Percentiles rank a stretch among this genome's conserved stretches.
phyloP scores from a whole-genome alignment of 2,113 vertebrate species.

The Oceanodroma tethys region DNA sequence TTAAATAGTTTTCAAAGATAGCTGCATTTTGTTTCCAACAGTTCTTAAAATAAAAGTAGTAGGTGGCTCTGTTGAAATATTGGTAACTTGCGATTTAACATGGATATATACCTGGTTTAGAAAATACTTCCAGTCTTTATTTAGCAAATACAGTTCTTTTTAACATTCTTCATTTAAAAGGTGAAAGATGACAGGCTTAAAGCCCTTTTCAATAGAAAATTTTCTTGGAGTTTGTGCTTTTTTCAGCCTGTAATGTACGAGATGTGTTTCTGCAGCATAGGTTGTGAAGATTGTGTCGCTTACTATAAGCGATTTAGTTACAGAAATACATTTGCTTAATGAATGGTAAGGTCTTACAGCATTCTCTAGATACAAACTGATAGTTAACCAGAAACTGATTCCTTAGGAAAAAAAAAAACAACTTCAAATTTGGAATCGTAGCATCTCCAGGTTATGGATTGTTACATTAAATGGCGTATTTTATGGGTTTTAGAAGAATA shows the following conservation, averaged over 20 bases:
- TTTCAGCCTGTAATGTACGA: background rate
- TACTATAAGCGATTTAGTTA: background rate
- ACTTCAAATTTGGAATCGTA: background rate
- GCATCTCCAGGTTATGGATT: background rate
- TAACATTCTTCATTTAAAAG: background rate
- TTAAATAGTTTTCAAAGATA: constrained; percentile 20
- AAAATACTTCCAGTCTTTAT: background rate
- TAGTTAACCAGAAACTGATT: background rate
- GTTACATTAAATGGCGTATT: background rate
- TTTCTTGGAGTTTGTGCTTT: background rate
- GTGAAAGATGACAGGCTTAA: background rate
- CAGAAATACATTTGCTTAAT: background rate
- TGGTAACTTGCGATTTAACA: background rate
- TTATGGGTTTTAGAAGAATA: background rate
- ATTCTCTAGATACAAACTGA: background rate
- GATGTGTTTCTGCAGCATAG: background rate
- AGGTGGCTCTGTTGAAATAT: background rate
- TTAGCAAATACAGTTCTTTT: background rate
- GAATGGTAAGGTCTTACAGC: background rate
- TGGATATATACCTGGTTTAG: background rate
- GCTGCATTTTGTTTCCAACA: background rate
- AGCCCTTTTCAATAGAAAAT: background rate
- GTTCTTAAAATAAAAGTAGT: constrained; percentile 7
- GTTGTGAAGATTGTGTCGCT: background rate
- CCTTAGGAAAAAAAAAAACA: background rate